These are phyloP conservation scores for Nothocercus nigrocapillus DNA, from an alignment of 2,113 vertebrate species.

Conservation along the genomic window DNA sequence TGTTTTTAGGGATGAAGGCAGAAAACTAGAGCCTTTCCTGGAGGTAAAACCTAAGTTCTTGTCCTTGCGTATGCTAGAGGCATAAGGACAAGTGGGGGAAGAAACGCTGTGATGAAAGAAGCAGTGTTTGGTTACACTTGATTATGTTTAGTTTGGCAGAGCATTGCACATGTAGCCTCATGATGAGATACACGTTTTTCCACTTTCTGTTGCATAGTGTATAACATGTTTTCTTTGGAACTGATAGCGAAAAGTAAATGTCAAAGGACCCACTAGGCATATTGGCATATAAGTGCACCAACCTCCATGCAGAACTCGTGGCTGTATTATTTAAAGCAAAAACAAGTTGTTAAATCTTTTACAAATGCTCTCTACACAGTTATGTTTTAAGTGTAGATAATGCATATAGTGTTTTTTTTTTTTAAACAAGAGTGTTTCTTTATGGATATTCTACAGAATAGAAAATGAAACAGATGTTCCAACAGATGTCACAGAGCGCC, in stretches of 20 bases:
- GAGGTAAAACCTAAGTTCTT: background rate
- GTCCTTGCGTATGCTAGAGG: background rate
- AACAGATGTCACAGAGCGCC: slow-evolving; percentile 64
- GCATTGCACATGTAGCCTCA: background rate
- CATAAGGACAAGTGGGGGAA: background rate
- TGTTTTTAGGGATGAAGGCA: background rate
- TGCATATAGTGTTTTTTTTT: slow-evolving; percentile 6
- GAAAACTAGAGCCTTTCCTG: background rate
- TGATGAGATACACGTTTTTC: background rate
- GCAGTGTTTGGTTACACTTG: background rate
- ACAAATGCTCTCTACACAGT: slow-evolving; percentile 12
- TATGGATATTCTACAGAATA: background rate
- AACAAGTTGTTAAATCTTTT: slow-evolving; percentile 44
- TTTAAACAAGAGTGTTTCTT: slow-evolving; percentile 48
- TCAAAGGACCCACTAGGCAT: background rate
- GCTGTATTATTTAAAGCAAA: slow-evolving; percentile 28
- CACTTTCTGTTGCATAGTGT: background rate
- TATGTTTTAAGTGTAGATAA: background rate
- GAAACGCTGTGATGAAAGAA: background rate
- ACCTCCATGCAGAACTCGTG: background rate
- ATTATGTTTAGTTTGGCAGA: slow-evolving; percentile 4
- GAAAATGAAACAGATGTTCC: slow-evolving; percentile 71
- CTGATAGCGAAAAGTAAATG: slow-evolving; percentile 13
- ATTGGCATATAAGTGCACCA: background rate
- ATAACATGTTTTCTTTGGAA: slow-evolving; percentile 21